A percentile compares a stretch with the other conserved stretches of the same genome.
These are phyloP conservation scores for Sitophilus oryzae DNA, from an alignment of 1,140 invertebrate genomes.

Conservation along the genomic window DNA sequence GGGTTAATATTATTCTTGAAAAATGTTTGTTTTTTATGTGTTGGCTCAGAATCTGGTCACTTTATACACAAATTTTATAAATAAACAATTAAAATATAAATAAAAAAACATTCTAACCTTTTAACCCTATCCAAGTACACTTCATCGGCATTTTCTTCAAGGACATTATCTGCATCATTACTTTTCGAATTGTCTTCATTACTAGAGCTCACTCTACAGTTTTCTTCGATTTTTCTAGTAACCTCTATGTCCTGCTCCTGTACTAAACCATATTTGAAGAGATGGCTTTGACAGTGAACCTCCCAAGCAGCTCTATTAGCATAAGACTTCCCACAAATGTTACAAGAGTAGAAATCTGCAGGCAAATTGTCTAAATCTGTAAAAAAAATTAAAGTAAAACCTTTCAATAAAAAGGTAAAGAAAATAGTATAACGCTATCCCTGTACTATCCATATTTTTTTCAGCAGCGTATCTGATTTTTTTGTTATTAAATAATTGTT, in stretches of 20 bases:
- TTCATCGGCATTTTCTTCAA: constrained; percentile 6
- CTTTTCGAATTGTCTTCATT: constrained; percentile 5
- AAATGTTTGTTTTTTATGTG: too few species aligned
- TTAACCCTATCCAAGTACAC: constrained; percentile 7
- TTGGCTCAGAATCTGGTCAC: too few species aligned
- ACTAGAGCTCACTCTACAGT: not conserved
- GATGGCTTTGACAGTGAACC: constrained; percentile 50
- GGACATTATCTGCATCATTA: not conserved
- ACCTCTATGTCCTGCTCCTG: constrained; percentile 42
- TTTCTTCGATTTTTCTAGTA: constrained; percentile 16
- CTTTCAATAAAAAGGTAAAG: too few species aligned
- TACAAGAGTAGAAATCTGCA: constrained; percentile 39
- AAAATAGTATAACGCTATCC: too few species aligned
- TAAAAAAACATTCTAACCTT: constrained; percentile 5
- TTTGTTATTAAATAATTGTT: constrained; percentile 1
- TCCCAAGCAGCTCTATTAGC: constrained; percentile 45
- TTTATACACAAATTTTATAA: too few species aligned
- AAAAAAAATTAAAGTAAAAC: too few species aligned
- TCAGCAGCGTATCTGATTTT: too few species aligned
- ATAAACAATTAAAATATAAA: too few species aligned
- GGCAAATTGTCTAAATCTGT: constrained; percentile 2
- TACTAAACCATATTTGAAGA: constrained; percentile 46
- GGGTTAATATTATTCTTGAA: too few species aligned
- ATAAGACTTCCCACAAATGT: constrained; percentile 50
- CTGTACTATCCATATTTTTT: too few species aligned